Evolutionary conservation across 2,888 invertebrate genomes (phyloP).

Genomic region (Pristionchus japonicus): DNA sequence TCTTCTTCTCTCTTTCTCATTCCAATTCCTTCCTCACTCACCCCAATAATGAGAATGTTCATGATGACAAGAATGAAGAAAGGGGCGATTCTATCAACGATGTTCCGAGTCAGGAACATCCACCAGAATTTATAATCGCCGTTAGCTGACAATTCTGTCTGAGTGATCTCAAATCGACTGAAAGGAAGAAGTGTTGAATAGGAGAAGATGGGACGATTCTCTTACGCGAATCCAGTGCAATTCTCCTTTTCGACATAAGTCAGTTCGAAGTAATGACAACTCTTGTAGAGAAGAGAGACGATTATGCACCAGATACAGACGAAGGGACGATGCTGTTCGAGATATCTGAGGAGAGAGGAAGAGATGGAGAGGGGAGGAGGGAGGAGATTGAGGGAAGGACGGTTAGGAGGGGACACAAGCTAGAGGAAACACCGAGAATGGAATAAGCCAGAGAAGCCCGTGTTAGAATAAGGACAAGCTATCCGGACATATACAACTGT

Average conservation of each 20-base stretch:
- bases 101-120: slow-evolving; percentile 72
- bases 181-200: slow-evolving; percentile 48
- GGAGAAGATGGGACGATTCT: neutral
- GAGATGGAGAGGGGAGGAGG: no score
- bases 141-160: slow-evolving; percentile 52
- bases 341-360: slow-evolving; percentile 65
- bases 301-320: slow-evolving; percentile 64
- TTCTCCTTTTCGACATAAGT: slow-evolving; percentile 42
- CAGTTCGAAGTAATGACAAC: slow-evolving; percentile 44
- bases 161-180: slow-evolving; percentile 60
- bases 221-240: slow-evolving; percentile 42
- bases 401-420: neutral
- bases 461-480: slow-evolving; percentile 15
- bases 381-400: neutral
- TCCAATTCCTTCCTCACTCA: neutral
- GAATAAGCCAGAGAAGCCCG: neutral
- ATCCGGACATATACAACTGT: neutral
- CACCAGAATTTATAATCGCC: slow-evolving; percentile 66
- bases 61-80: slow-evolving; percentile 70
- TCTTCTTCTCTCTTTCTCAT: no score
- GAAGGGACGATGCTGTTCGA: slow-evolving; percentile 66
- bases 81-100: slow-evolving; percentile 70
- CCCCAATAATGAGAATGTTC: slow-evolving; percentile 69
- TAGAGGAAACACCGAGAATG: slow-evolving; percentile 1
- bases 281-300: slow-evolving; percentile 69